These are phyloP conservation scores for Copsychus sechellarum DNA, from an alignment of 2,113 vertebrate species.

Conservation along the genomic window DNA sequence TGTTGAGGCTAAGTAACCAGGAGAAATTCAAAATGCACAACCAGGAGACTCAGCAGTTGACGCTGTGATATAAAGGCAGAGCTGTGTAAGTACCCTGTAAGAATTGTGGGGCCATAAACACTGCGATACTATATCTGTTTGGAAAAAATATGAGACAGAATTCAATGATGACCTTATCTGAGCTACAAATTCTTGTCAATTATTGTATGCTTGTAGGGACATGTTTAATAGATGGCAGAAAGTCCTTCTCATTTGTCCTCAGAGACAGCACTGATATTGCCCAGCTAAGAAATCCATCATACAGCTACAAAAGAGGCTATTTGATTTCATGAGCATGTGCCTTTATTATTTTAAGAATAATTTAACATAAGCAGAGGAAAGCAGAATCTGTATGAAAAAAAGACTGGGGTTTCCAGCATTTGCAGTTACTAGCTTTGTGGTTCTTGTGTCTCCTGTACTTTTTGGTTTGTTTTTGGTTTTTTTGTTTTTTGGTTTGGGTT, in stretches of 20 bases:
- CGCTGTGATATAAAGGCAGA: neutral
- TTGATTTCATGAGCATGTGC: slow-evolving; percentile 9
- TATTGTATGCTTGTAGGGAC: slow-evolving; percentile 31
- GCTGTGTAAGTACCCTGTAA: slow-evolving; percentile 14
- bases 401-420: neutral
- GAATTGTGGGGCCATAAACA: slow-evolving; percentile 21
- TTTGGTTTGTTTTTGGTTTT: neutral
- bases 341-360: slow-evolving; percentile 51
- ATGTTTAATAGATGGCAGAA: slow-evolving; percentile 46
- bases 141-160: slow-evolving; percentile 31
- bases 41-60: neutral
- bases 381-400: neutral
- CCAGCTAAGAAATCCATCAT: slow-evolving; percentile 36
- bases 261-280: slow-evolving; percentile 8
- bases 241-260: slow-evolving; percentile 49
- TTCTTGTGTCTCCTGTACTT: neutral
- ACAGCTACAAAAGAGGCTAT: neutral
- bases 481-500: too few species aligned
- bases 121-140: slow-evolving; percentile 15
- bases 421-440: neutral
- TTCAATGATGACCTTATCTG: slow-evolving; percentile 50
- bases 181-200: slow-evolving; percentile 56
- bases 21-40: neutral
- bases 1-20: neutral
- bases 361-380: neutral